Evolutionary conservation across 2,888 invertebrate species (phyloP).

Genomic region (Cataglyphis livida): DNA sequence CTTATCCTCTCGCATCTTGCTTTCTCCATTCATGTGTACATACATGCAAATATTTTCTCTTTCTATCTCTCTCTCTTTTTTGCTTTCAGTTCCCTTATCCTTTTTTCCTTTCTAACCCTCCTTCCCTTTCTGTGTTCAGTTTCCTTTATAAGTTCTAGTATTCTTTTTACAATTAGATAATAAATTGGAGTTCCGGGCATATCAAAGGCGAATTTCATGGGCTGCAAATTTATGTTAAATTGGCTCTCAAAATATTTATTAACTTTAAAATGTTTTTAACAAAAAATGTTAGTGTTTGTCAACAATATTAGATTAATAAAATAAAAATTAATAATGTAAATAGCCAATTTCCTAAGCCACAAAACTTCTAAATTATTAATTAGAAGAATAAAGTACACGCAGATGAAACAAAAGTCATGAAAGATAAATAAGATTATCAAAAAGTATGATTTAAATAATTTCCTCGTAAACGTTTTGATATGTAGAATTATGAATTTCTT

Average conservation of each 20-base stretch:
- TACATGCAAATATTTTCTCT: background rate
- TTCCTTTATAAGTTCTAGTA: slow-evolving; percentile 56
- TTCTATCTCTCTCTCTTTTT: slow-evolving; percentile 29
- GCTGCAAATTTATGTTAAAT: background rate
- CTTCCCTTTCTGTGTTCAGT: slow-evolving; percentile 50
- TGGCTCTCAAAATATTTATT: slow-evolving; percentile 48
- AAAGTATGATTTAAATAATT: background rate
- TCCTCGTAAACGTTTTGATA: background rate
- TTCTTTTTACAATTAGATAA: slow-evolving; percentile 82
- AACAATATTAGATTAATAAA: background rate
- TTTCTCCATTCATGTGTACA: background rate
- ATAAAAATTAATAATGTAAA: background rate
- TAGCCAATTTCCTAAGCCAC: background rate
- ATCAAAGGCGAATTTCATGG: slow-evolving; percentile 54
- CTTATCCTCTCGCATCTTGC: background rate
- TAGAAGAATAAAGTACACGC: background rate
- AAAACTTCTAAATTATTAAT: background rate
- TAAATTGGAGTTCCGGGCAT: slow-evolving; percentile 82
- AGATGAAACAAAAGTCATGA: background rate
- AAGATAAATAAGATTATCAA: background rate
- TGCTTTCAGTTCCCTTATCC: slow-evolving; percentile 18
- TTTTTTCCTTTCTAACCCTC: slow-evolving; percentile 37
- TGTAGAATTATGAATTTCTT: background rate
- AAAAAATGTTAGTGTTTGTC: background rate
- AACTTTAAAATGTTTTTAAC: no score